Evolutionary conservation across 2,797 vertebrate genomes (phyloP), one percentile per base, ranked within the genome.

Genomic region (Hypotaenidia okinawae): DNA sequence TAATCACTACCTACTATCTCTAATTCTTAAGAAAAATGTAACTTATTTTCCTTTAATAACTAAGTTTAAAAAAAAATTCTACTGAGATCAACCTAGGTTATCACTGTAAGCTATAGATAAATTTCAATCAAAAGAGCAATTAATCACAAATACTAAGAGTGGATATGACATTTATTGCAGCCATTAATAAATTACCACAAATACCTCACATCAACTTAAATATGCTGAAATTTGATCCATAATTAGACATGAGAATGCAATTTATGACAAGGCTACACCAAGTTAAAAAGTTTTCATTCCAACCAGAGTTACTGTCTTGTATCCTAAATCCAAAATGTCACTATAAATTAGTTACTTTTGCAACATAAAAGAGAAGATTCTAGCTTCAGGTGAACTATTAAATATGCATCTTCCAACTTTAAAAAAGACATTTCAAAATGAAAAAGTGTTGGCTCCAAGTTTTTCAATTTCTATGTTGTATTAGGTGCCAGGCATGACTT

Each of bases 331-430:
- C 52, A 89, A 87, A 95, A 84, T 75, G 47, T 89, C 76, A 80
- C 58, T 78, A 43, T 95, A 94, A 96, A 97, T 96, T 96, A 89
- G 84, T 90, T 95, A 94, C 43, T 82, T 13, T 86, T 88, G 63
- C 64, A 84, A 92, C 67, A 95, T 35, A 93, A 93, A 94, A 93
- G 72, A 79, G 64, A 93, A 92, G 58, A 79, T 67, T 96, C 72
- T 94, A 67, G 43, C 91, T 95, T 87, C 74, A 89, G 83, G 80
- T 91, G 58, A 91, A 55, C 63, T 22, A 93, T 95, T 95, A 96
- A 97, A 94, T 94, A 96, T 81, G 57, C 23, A 90, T 89, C 80
- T 94, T 95, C 62, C 72, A 89, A 89, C 79, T 95, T 95, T 51
- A 83, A 91, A 94, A 93, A 89, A 93, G 85, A 49, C 6, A 30